Evolutionary conservation across 1,140 invertebrate genomes (phyloP), one percentile per base, ranked within the genome.

Genomic region (Ylistrum balloti): DNA sequence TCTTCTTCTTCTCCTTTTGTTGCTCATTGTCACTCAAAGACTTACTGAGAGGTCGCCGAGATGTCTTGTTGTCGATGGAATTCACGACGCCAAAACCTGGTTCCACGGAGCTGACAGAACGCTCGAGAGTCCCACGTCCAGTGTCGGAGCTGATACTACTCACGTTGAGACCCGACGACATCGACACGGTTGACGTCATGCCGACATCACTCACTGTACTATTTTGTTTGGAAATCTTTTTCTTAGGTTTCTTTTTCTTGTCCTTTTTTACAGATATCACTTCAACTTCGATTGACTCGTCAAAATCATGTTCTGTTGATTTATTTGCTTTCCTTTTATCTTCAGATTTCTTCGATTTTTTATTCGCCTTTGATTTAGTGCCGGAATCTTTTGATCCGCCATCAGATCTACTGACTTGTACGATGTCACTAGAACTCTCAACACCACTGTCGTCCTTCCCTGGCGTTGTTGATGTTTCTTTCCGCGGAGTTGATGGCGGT

Each of bases 151-250:
- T 74, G 22, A 74, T n/a, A 11, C 56, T 17, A 28, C 56, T 74
- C 22, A 74, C 56, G n/a, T 74, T 74, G 22, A 74, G 56, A 28
- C 56, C 56, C 5, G 56, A 74, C 28, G 56, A 74, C 56, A 74
- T 74, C 56, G 56, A 74, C 5, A 74, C 56, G 0, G 56, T 74
- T 74, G 56, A 74, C 56, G 56, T 74, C 56, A 74, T 74, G 28
- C 56, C 56, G 15, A 74, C 56, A 11, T 74, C 56, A 74, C 56
- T 74, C 17, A 74, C 56, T 3, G 56, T 28, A 11, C 56, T 74
- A 74, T 28, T 74, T 74, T 74, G 56, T 74, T 74, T 74, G 7
- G 56, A 74, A 74, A 74, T n/a, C 17, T 74, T 74, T n/a, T 74
- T 74, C 56, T 74, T 74, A 17, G 11, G 56, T 28, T 74, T 74